phyloP scores from a whole-genome alignment of 2,113 vertebrate species.

The Coregonus clupeaformis region DNA sequence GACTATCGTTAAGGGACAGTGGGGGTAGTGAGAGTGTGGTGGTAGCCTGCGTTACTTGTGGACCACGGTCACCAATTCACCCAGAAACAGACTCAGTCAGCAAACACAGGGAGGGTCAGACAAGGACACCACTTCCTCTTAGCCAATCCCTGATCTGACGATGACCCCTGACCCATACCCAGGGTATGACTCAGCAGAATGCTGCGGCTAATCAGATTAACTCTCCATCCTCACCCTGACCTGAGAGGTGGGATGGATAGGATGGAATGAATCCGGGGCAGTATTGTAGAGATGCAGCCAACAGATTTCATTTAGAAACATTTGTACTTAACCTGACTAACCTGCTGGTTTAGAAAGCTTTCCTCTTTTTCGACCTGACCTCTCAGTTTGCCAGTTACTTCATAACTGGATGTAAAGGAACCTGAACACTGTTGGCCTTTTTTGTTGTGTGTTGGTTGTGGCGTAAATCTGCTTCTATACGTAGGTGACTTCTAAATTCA shows the following conservation, averaged over 20 bases:
- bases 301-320: conserved; percentile 30
- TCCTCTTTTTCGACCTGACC: conserved; percentile 18
- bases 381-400: not conserved
- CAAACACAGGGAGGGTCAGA: conserved; percentile 5
- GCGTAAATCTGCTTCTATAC: too few relatives aligned
- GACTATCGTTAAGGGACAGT: too few relatives aligned
- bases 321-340: conserved; percentile 14
- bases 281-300: not conserved
- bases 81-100: conserved; percentile 25
- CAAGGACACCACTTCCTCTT: conserved; percentile 21
- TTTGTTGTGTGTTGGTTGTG: too few relatives aligned
- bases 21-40: too few relatives aligned
- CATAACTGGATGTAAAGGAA: too few relatives aligned
- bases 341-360: conserved; percentile 2
- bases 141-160: conserved; percentile 29
- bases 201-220: conserved; percentile 45
- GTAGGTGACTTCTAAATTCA: too few relatives aligned
- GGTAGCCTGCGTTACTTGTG: too few relatives aligned
- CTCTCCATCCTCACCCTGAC: conserved; percentile 31
- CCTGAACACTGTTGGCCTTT: too few relatives aligned
- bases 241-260: not conserved
- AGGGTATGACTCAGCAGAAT: conserved; percentile 48
- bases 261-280: not conserved
- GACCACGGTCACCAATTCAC: not conserved
- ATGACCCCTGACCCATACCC: not conserved